A percentile compares a stretch with the other conserved stretches of the same genome.
Conservation (phyloP, 2,888 invertebrate species). For the Osmoderma eremita region DNA sequence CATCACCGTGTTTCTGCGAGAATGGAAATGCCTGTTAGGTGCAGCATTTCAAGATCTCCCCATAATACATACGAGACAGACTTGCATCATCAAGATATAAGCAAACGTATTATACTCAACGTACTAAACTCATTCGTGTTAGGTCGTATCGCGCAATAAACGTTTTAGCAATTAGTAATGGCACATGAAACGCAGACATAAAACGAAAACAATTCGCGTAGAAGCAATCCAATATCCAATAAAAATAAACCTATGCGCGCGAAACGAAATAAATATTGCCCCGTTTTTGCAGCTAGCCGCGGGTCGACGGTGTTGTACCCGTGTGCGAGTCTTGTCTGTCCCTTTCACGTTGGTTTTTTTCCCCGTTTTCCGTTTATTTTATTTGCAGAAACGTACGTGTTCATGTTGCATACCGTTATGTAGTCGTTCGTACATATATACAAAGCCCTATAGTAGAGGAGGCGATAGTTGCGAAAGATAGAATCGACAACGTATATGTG, state of each 20-base stretch:
- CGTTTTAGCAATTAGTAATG: conserved; percentile 43
- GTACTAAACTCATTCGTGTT: neutral
- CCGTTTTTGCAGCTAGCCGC: conserved; percentile 23
- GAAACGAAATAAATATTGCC: conserved; percentile 50
- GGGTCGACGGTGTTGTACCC: neutral
- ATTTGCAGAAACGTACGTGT: conserved; percentile 4
- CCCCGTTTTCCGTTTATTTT: conserved; percentile 7
- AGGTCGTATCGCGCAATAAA: conserved; percentile 33
- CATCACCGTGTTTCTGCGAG: too few species aligned
- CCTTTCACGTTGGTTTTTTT: too few species aligned
- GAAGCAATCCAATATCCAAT: conserved; percentile 50
- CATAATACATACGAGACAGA: too few species aligned
- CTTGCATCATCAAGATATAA: too few species aligned
- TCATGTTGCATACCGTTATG: neutral
- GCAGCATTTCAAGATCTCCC: too few species aligned
- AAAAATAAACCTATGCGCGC: conserved; percentile 49
- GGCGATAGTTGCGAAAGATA: conserved; percentile 11
- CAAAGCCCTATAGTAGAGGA: neutral
- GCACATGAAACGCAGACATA: conserved; percentile 40
- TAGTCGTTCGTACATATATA: too few species aligned
- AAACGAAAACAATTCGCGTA: conserved; percentile 44
- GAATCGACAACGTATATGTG: neutral
- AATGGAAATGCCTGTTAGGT: too few species aligned
- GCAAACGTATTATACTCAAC: neutral
- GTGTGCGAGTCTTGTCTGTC: conserved; percentile 13